Percentiles rank a stretch among this genome's conserved stretches.
These are phyloP conservation scores for Caprella mutica DNA, from an alignment of 2,888 invertebrate genomes.

Conservation along the genomic window DNA sequence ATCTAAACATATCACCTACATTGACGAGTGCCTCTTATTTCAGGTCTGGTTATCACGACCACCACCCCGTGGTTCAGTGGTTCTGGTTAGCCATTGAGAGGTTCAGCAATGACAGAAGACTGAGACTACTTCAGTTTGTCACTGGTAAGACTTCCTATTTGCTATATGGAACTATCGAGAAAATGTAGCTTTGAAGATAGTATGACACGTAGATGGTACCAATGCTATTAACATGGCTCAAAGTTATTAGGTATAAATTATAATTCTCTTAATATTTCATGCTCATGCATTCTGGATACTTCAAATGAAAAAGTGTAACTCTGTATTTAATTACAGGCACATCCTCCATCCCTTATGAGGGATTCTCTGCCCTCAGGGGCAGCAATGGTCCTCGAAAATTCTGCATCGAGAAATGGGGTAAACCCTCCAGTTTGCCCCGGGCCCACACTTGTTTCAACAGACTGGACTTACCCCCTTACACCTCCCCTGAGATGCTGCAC, in stretches of 20 bases:
- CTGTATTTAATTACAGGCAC: too few relatives aligned
- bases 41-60: slow-evolving; percentile 93
- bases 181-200: too few relatives aligned
- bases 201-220: too few relatives aligned
- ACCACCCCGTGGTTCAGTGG: slow-evolving; percentile 89
- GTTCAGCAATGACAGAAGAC: slow-evolving; percentile 86
- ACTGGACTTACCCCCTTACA: slow-evolving; percentile 89
- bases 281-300: too few relatives aligned
- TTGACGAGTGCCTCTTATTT: too few relatives aligned
- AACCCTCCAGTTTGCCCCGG: slow-evolving; percentile 82
- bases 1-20: too few relatives aligned
- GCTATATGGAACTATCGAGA: too few relatives aligned
- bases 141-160: too few relatives aligned
- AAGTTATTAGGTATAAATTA: too few relatives aligned
- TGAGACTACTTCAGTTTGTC: slow-evolving; percentile 87
- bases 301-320: too few relatives aligned
- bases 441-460: slow-evolving; percentile 97
- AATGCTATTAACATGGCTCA: too few relatives aligned
- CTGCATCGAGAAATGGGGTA: slow-evolving; percentile 95
- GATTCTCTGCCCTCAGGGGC: slow-evolving; percentile 85
- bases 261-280: too few relatives aligned
- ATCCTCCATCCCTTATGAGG: slow-evolving; percentile 94
- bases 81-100: slow-evolving; percentile 94
- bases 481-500: slow-evolving; percentile 54
- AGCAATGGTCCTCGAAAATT: slow-evolving; percentile 91